phyloP scores from a whole-genome alignment of 2,888 invertebrate species.

The Tuta absoluta region DNA sequence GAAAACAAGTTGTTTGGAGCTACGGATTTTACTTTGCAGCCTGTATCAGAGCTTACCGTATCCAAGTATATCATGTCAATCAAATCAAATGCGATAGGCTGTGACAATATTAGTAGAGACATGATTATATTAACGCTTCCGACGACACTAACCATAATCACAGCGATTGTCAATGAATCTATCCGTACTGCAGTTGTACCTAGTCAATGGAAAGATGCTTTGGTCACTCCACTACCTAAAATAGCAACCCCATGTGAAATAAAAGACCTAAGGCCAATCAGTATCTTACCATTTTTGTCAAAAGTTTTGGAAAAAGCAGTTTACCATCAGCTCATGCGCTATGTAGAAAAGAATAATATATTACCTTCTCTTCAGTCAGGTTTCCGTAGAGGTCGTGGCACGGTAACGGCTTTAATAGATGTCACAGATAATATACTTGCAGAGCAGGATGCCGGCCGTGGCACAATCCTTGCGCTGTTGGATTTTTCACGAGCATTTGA shows the following conservation, averaged over 20 bases:
- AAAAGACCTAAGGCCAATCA: conserved; percentile 13
- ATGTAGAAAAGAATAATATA: neutral
- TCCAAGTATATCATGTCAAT: conserved; percentile 9
- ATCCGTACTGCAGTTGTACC: conserved; percentile 7
- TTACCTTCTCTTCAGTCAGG: conserved; percentile 10
- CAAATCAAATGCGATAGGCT: neutral
- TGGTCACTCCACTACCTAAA: no score
- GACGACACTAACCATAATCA: neutral
- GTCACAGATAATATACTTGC: no score
- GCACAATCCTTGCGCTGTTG: no score
- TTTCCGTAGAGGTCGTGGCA: no score
- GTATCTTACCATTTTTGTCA: neutral
- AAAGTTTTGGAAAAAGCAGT: conserved; percentile 5
- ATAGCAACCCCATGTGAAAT: no score
- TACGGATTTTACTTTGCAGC: neutral
- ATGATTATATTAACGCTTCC: conserved; percentile 7
- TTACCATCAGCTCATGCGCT: neutral
- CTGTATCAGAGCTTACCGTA: neutral
- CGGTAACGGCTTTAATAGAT: no score
- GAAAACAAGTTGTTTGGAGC: neutral
- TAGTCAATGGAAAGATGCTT: neutral
- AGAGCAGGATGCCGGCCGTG: no score
- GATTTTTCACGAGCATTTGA: no score
- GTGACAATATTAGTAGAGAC: neutral
- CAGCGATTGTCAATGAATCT: neutral